Base-by-base conservation (phyloP, 2,113 vertebrate species). In the Epinephelus cyanopodus region DNA sequence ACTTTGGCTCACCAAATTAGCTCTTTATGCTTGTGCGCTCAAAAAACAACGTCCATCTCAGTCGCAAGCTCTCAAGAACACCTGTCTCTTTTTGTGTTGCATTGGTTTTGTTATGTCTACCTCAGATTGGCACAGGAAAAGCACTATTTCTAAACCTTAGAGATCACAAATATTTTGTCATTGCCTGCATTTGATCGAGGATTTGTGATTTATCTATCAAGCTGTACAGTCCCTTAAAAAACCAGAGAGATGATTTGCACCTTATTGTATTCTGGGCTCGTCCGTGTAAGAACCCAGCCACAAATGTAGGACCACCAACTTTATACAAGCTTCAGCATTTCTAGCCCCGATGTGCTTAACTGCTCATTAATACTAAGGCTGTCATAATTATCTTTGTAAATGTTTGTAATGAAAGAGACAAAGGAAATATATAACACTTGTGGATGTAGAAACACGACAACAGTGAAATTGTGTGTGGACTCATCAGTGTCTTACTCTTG, bases 321-420 rank as follows among this genome's bases (percentile, higher is more conserved):
- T 81, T 81, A 57, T 88, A 84, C 83, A 82, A 76, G 71, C 84
- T 88, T 82, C 81, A 58, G 79, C 84, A 74, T 87, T 86, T 90
- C 81, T 66, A 79, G 79, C 72, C 72, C 82, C 1, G 9, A 61
- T 73, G 71, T 88, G 80, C 61, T 82, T 72, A 87, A 77, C 60
- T 62, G 80, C 79, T 87, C 71, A 83, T 82, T 79, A 88, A 86
- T 68, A 84, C 42, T 63, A 87, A 87, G 67, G 83, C 75, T 83
- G 84, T 90, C 86, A 77, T 82, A 88, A 85, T 94, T 95, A 93
- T 92, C 87, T 93, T 94, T 95, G 92, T 96, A 95, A 92, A 92
- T 96, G 94, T 93, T 95, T 94, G 94, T 88, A 92, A 95, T 94
- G 86, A 86, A 84, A 89, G 58, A 75, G 63, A 64, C 80, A 86